A percentile compares a stretch with the other conserved stretches of the same genome.
Evolutionary conservation across 2,888 invertebrate species (phyloP).

Genomic region (Neoascia interrupta): DNA sequence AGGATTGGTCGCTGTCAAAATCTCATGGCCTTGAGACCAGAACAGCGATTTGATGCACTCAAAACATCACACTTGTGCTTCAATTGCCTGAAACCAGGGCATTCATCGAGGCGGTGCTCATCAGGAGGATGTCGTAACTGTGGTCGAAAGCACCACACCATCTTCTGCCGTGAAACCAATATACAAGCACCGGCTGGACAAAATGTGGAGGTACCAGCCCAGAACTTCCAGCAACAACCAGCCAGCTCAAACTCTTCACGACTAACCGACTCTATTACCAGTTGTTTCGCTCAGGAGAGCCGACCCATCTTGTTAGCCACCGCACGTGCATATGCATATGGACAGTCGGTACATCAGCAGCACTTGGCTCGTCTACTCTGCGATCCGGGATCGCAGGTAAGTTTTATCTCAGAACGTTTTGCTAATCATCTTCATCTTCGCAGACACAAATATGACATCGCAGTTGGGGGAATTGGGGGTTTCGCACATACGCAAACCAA

Average conservation of each 20-base stretch:
- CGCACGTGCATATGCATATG: conserved; percentile 10
- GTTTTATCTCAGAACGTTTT: conserved; percentile 22
- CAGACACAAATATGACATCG: neutral
- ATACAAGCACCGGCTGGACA: too few relatives aligned
- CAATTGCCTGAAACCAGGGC: conserved; percentile 18
- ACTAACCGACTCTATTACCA: neutral
- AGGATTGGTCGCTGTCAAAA: conserved; percentile 2
- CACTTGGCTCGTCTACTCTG: conserved; percentile 31
- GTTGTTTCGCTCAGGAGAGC: neutral
- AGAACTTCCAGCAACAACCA: neutral
- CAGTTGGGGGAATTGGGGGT: conserved; percentile 17
- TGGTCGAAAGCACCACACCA: conserved; percentile 20
- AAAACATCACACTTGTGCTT: conserved; percentile 9
- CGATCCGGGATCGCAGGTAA: conserved; percentile 37
- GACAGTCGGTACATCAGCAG: conserved; percentile 3
- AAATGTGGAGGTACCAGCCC: too few relatives aligned
- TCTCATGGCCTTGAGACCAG: conserved; percentile 4
- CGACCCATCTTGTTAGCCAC: conserved; percentile 18
- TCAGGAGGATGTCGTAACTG: conserved; percentile 7
- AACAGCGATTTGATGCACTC: neutral
- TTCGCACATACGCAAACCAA: neutral
- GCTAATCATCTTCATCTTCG: conserved; percentile 24
- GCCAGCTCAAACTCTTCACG: neutral
- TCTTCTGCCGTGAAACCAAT: conserved; percentile 2
- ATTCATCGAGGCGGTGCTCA: conserved; percentile 9